Evolutionary conservation across 37 sponge, comb jelly and placozoan species (phyloP).

Genomic region (Halichondria panicea): DNA sequence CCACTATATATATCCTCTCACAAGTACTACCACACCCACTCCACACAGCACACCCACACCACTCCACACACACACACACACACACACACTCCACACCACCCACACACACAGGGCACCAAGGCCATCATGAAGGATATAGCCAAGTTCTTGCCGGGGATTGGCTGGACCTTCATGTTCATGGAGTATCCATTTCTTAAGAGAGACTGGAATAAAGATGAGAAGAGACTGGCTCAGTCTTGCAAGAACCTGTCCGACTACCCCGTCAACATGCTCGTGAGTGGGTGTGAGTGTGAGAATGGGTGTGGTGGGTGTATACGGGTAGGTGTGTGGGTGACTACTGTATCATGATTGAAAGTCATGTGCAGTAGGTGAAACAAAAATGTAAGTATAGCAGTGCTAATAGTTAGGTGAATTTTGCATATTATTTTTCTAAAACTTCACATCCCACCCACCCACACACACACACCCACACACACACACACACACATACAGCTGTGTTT

Average conservation of each 20-base stretch:
- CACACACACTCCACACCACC: neutral
- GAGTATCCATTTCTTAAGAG: slow-evolving; percentile 87
- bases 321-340: neutral
- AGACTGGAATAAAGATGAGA: slow-evolving; percentile 74
- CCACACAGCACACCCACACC: neutral
- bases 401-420: neutral
- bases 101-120: slow-evolving; percentile 75
- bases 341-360: neutral
- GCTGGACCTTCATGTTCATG: slow-evolving; percentile 87
- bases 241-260: slow-evolving; percentile 72
- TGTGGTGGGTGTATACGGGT: neutral
- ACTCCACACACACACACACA: slow-evolving; percentile 6
- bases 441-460: too few species aligned
- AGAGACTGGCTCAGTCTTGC: slow-evolving; percentile 37
- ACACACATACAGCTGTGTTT: slow-evolving; percentile 66
- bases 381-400: neutral
- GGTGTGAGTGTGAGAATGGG: neutral
- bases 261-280: slow-evolving; percentile 70
- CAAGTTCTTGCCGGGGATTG: slow-evolving; percentile 87
- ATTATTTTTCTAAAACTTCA: neutral
- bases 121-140: slow-evolving; percentile 84
- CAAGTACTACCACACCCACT: neutral
- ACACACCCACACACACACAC: too few species aligned
- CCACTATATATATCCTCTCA: neutral
- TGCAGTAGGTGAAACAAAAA: neutral